Evolutionary conservation across 2,888 invertebrate genomes (phyloP), one percentile per base, ranked within the genome.

Genomic region (Coelopa pilipes): DNA sequence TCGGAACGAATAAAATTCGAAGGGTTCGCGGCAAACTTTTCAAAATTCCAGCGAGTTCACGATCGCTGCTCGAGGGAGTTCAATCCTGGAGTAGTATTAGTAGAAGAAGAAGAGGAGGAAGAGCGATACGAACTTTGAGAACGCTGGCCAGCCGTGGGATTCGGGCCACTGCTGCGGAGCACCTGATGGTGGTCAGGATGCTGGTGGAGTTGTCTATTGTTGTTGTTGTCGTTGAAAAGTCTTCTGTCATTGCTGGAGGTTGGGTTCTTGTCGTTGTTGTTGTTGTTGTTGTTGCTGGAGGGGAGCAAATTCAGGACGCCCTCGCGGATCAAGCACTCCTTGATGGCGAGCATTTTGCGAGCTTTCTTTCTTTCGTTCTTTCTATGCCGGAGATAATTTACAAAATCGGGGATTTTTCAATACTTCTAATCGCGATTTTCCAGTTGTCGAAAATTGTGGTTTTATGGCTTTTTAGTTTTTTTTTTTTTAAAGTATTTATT

Each of bases 241-340:
- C 7, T 34, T 34, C 34, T 34, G 34, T 21, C 79, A 76, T 11
- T 74, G 76, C 55, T 78, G 78, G 70, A 12, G 60, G 70, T 62
- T 62, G 62, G 11, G 66, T n/a, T n/a, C n/a, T 21, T 72, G 78
- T 21, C 79, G 76, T 11, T 74, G 76, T 57, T 78, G 78, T 21
- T 65, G 65, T 60, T 72, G 57, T 60, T 66, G 45, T 57, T 63
- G 62, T 57, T 60, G 34, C 69, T 72, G 72, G 47, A 10, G 24
- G 73, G 76, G 76, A 81, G 81, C 74, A 82, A 76, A 79, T 84
- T 85, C 62, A 85, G 80, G 45, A 84, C 84, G 78, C 85, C 85
- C 81, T 85, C 85, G 67, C 85, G 85, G 76, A 85, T 85, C 19
- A 85, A 76, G 72, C 85, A 85, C 81, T 85, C 85, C 82, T 85